Evolutionary conservation across 2,888 invertebrate genomes (phyloP).

Genomic region (Meloe dianella): DNA sequence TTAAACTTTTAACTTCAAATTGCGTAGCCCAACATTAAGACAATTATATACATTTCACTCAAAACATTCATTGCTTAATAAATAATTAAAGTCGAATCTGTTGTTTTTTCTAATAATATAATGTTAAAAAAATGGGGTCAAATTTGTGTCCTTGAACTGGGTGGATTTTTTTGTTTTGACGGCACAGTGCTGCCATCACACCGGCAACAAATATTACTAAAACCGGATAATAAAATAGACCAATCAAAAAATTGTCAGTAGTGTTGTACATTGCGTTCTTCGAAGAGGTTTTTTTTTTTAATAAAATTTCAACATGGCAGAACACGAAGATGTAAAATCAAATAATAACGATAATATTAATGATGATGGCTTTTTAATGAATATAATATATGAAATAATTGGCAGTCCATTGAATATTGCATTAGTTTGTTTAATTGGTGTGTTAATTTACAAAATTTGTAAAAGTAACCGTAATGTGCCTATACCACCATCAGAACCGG

Average conservation of each 20-base stretch:
- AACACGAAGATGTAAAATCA: slow-evolving; percentile 49
- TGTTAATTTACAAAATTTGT: slow-evolving; percentile 78
- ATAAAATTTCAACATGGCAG: slow-evolving; percentile 56
- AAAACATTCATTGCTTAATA: not conserved
- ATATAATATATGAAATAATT: slow-evolving; percentile 67
- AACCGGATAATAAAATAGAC: too few relatives aligned
- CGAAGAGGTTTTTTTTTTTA: too few relatives aligned
- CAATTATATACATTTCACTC: too few relatives aligned
- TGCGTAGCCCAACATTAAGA: too few relatives aligned
- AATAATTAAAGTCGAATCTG: not conserved
- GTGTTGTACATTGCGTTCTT: not conserved
- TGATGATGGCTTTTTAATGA: slow-evolving; percentile 52
- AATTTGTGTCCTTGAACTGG: slow-evolving; percentile 10
- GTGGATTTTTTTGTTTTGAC: slow-evolving; percentile 17
- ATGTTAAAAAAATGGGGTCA: too few relatives aligned
- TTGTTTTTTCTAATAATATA: too few relatives aligned
- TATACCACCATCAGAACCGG: slow-evolving; percentile 61
- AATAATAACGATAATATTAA: not conserved
- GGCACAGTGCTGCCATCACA: slow-evolving; percentile 26
- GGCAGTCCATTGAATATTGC: slow-evolving; percentile 75
- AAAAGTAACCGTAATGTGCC: slow-evolving; percentile 62
- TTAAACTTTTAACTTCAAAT: too few relatives aligned
- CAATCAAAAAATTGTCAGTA: slow-evolving; percentile 27
- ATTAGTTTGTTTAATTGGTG: slow-evolving; percentile 71
- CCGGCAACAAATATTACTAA: slow-evolving; percentile 15